Evolutionary conservation across 2,113 vertebrate species (phyloP).

Genomic region (Phaetusa simplex): DNA sequence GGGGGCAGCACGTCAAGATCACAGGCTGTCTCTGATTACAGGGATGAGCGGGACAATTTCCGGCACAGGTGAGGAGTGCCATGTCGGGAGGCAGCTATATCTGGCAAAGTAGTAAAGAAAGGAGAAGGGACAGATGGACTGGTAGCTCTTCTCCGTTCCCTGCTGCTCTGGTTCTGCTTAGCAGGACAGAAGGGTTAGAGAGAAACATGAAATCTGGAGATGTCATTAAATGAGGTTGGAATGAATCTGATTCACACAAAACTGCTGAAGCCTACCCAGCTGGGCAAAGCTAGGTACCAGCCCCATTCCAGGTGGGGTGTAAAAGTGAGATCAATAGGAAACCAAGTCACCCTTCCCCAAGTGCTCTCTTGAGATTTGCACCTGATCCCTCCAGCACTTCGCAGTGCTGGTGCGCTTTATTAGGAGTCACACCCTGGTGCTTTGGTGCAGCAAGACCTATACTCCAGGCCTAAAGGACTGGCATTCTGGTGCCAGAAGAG

Average conservation of each 20-base stretch:
- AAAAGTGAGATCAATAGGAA: background rate
- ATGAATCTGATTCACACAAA: background rate
- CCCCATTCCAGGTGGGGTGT: background rate
- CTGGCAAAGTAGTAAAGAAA: background rate
- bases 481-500: background rate
- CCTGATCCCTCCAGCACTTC: background rate
- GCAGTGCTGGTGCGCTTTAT: background rate
- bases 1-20: constrained; percentile 69
- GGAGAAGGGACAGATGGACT: background rate
- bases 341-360: background rate
- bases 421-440: background rate
- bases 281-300: background rate
- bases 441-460: background rate
- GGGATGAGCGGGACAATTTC: constrained; percentile 75
- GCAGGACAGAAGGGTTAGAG: background rate
- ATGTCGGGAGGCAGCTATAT: background rate
- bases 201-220: background rate
- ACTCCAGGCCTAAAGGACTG: background rate
- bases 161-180: background rate
- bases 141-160: background rate
- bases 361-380: background rate
- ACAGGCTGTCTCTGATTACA: constrained; percentile 73
- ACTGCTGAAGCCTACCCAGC: background rate
- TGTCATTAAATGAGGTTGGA: background rate
- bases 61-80: constrained; percentile 71